Base-by-base conservation (phyloP, 2,113 vertebrate genomes). In the Gadus chalcogrammus region DNA sequence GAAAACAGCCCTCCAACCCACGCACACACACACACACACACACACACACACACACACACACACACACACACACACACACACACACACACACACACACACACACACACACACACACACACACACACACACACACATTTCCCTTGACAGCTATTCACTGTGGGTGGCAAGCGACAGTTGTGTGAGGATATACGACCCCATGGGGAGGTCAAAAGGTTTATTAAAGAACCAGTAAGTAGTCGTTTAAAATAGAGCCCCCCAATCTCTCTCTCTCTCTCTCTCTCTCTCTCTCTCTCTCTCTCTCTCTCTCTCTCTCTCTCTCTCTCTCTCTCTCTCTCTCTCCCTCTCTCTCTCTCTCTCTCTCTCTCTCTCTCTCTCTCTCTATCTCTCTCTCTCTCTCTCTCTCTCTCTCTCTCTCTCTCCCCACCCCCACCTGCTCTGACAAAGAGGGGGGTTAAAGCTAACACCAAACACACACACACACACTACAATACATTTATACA, bases 211-310 rank as follows among this genome's bases (percentile, higher is more conserved):
- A 87, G 76, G 82, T 88, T 90, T 87, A 90, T 90, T 87, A 82
- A 84, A 84, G 82, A 84, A 73, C 78, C 76, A 78, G 79, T 78
- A 83, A 82, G 88, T 84, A 72, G 72, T 69, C 61, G 79, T 83
- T 88, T 82, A 89, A 90, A 91, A 91, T 87, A 91, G 82, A 84
- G 71, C 69, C n/a, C 68, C n/a, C n/a, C n/a, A n/a, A n/a, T n/a
- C n/a, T n/a, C n/a, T n/a, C n/a, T n/a, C n/a, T n/a, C n/a, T n/a
- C n/a, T 68, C 68, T 76, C 75, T 68, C 78, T 74, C 82, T 81
- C 84, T 79, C 83, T 77, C 79, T 85, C 80, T 24, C 22, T 24
- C 22, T 24, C n/a, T n/a, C n/a, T n/a, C n/a, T n/a, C n/a, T n/a
- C n/a, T n/a, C n/a, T n/a, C n/a, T 68, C 68, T 76, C 75, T 68